Evolutionary conservation across 2,113 vertebrate genomes (phyloP).

Genomic region (Regulus satrapa): DNA sequence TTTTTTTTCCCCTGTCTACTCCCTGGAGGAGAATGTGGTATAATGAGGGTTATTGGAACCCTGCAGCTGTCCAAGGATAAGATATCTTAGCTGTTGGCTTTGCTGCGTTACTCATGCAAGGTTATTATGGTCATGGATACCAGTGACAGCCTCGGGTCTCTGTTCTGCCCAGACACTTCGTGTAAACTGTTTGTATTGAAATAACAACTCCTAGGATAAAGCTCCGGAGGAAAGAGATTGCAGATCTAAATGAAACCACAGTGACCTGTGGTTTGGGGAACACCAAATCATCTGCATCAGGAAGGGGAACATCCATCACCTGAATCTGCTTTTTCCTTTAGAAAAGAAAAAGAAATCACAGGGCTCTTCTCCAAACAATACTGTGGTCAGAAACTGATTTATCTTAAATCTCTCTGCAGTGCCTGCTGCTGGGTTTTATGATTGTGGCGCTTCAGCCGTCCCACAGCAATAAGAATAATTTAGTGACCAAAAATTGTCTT

Average conservation of each 20-base stretch:
- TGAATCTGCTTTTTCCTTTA: background rate
- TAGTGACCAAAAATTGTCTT: background rate
- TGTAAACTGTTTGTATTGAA: background rate
- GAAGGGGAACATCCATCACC: background rate
- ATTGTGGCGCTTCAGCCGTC: background rate
- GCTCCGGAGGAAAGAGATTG: background rate
- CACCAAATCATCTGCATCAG: background rate
- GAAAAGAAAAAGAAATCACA: background rate
- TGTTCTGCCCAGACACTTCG: background rate
- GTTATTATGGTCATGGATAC: background rate
- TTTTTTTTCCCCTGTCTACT: background rate
- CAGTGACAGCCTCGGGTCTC: background rate
- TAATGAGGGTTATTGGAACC: background rate
- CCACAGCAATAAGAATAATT: slow-evolving; percentile 19
- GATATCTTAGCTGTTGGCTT: background rate
- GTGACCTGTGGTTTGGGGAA: background rate
- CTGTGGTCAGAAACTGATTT: slow-evolving; percentile 3
- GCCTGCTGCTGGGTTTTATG: background rate
- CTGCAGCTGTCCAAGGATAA: slow-evolving; percentile 23
- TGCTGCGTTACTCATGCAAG: background rate
- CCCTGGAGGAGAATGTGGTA: background rate
- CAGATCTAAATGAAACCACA: slow-evolving; percentile 21
- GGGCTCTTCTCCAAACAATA: background rate
- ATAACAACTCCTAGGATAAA: background rate
- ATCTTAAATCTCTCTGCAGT: background rate